Evolutionary conservation across 2,888 invertebrate species (phyloP).

Genomic region (Coelopa pilipes): DNA sequence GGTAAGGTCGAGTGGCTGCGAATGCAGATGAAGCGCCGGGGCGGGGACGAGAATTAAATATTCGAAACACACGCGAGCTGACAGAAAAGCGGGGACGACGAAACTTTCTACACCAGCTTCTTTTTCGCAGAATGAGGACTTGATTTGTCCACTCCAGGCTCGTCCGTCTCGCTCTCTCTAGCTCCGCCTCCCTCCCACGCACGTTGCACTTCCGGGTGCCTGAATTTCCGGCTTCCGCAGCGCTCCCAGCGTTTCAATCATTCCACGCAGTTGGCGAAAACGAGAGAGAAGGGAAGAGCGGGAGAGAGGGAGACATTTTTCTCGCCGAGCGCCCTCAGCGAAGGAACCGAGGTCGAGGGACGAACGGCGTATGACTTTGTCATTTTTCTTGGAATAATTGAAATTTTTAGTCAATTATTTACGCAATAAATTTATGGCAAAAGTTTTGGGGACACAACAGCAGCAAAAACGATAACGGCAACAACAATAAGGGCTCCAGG

Average conservation of each 20-base stretch:
- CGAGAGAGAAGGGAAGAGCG: not conserved
- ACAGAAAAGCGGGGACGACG: not conserved
- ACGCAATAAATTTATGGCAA: conserved; percentile 39
- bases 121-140: not conserved
- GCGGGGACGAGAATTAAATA: not conserved
- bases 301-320: conserved; percentile 4
- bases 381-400: conserved; percentile 39
- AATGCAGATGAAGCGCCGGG: not conserved
- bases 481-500: not conserved
- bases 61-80: not conserved
- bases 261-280: no score
- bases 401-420: conserved; percentile 41
- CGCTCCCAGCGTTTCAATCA: no score
- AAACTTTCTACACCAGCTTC: conserved; percentile 1
- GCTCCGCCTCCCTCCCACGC: no score
- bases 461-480: not conserved
- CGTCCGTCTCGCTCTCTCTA: no score
- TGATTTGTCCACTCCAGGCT: not conserved
- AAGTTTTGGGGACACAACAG: conserved; percentile 21
- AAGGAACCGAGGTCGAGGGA: no score
- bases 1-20: no score
- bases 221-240: no score
- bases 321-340: not conserved
- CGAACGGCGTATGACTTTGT: conserved; percentile 12
- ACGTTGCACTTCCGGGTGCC: no score